phyloP scores from a whole-genome alignment of 2,888 invertebrate genomes.

The Scotopteryx bipunctaria region DNA sequence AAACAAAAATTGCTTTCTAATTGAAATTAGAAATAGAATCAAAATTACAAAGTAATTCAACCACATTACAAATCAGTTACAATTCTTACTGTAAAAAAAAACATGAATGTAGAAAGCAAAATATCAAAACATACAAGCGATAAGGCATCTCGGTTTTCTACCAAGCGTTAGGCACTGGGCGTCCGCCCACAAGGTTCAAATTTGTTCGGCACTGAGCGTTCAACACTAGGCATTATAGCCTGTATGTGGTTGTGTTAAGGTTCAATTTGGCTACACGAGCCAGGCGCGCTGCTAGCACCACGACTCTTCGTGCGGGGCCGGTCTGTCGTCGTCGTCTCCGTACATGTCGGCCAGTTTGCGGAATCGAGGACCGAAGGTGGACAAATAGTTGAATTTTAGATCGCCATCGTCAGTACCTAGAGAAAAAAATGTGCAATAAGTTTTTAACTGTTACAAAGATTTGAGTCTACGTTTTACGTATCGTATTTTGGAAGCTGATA shows the following conservation, averaged over 20 bases:
- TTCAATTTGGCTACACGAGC: conserved; percentile 70
- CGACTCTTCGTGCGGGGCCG: conserved; percentile 90
- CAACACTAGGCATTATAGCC: conserved; percentile 40
- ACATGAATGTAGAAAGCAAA: conserved; percentile 26
- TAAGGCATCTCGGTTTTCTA: conserved; percentile 65
- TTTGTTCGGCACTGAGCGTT: conserved; percentile 25
- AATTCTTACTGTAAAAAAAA: conserved; percentile 8
- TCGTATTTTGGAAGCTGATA: too few species aligned
- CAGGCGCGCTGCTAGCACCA: conserved; percentile 88
- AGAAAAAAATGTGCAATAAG: conserved; percentile 7
- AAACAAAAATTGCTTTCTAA: too few species aligned
- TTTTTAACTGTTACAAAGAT: background rate
- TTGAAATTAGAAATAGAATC: too few species aligned
- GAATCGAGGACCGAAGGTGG: conserved; percentile 98
- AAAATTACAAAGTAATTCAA: background rate
- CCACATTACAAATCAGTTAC: background rate
- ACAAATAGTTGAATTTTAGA: conserved; percentile 96
- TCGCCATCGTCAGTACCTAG: conserved; percentile 94
- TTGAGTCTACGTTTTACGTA: background rate
- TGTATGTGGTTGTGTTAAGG: conserved; percentile 42
- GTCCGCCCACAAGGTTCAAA: conserved; percentile 26
- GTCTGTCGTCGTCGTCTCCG: conserved; percentile 94
- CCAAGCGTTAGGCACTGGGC: conserved; percentile 48
- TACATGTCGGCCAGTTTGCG: conserved; percentile 97
- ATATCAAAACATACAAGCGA: conserved; percentile 50